Evolutionary conservation across 1,140 invertebrate genomes (phyloP), one percentile per base, ranked within the genome.

Genomic region (Musca vetustissima): DNA sequence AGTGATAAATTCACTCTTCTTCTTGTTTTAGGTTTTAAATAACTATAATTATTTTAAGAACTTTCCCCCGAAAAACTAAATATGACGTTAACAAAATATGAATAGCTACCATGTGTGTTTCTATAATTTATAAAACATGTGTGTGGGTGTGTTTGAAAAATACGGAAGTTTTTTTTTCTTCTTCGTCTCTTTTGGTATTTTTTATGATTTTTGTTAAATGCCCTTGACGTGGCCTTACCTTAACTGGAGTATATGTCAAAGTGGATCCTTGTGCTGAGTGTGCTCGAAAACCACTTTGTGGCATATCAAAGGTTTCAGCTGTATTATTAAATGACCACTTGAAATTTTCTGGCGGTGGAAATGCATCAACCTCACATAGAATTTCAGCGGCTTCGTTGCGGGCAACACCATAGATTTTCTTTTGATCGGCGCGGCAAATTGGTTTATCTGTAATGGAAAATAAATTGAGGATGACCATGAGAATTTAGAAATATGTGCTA

Each of bases 261-360:
- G 90, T 87, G 28, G 92, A 94, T 65, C 88, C 87, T 28, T 87
- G 86, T 52, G 86, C 84, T 2, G 86, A 86, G 66, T 83, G 81
- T 49, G 77, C 77, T n/a, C 77, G 73, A 68, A 82, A 83, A 24
- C 78, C 81, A 73, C 78, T 83, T 65, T 88, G 87, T 17, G 89
- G 87, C 73, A 94, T 89, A 74, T 93, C 92, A 64, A 90, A 87
- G 68, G 88, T 89, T 73, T 93, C 91, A 14, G 91, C 90, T 3
- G 93, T 93, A 82, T 93, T 94, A 83, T 96, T 96, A 80, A 96
- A 94, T 28, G 91, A 89, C 94, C 94, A 96, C 71, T 91, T 89
- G 81, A 95, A 96, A 67, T 86, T 90, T 71, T 92, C 89, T 19
- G 93, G 92, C 14, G 89, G 86, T 15, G 94, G 94, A 83, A 92